These are phyloP conservation scores for Cebus imitator DNA, from an alignment of 2,113 vertebrate genomes.

Conservation along the genomic window DNA sequence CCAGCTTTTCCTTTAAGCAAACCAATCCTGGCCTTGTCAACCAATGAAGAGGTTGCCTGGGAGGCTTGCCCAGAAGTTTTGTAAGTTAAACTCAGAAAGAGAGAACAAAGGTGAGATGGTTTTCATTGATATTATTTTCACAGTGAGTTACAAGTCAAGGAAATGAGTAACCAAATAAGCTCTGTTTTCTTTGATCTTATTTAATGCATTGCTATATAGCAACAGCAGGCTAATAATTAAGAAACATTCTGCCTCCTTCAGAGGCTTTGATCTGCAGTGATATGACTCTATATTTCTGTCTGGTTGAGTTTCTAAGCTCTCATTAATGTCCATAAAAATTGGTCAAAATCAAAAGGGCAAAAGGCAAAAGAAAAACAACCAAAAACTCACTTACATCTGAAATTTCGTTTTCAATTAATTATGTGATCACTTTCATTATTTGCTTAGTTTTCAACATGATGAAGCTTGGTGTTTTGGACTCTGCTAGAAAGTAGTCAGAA, in stretches of 20 bases:
- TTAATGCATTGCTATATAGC: conserved; percentile 20
- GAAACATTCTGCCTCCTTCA: neutral
- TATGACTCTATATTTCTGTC: neutral
- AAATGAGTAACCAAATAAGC: conserved; percentile 45
- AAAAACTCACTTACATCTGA: neutral
- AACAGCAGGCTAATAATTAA: conserved; percentile 65
- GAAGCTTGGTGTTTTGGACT: neutral
- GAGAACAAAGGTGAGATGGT: conserved; percentile 34
- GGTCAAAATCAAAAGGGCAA: conserved; percentile 35
- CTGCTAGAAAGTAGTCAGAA: neutral
- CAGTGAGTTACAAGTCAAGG: conserved; percentile 57
- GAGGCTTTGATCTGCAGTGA: conserved; percentile 54
- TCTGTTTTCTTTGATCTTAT: conserved; percentile 70
- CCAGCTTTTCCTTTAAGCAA: neutral
- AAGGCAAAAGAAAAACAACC: neutral
- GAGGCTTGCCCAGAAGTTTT: conserved; percentile 27
- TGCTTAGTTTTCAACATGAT: neutral
- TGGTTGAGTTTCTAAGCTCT: conserved; percentile 15
- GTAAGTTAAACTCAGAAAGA: conserved; percentile 55
- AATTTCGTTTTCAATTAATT: neutral
- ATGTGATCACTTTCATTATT: neutral
- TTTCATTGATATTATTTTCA: conserved; percentile 68
- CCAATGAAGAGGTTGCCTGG: neutral
- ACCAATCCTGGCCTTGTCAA: neutral
- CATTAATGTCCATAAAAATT: conserved; percentile 29